Evolutionary conservation across 2,113 vertebrate species (phyloP).

Genomic region (Callipepla californica): DNA sequence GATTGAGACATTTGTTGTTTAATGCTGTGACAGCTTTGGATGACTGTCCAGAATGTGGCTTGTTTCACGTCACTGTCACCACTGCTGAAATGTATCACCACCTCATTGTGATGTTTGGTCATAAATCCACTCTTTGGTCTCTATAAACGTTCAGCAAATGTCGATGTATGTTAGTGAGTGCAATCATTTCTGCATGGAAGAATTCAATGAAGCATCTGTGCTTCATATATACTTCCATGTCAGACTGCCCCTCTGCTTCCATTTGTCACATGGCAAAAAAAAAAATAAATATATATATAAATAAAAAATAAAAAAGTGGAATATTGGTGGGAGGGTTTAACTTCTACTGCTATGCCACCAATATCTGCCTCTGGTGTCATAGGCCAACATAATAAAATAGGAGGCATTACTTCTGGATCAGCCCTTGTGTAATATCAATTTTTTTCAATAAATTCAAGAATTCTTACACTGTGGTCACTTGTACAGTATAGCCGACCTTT

Average conservation of each 20-base stretch:
- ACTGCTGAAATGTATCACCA: not conserved
- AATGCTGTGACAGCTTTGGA: not conserved
- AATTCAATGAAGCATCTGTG: not conserved
- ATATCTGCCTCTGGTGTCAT: not conserved
- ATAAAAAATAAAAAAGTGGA: too few species aligned
- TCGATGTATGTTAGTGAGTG: not conserved
- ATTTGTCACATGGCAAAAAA: too few species aligned
- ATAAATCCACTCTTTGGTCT: not conserved
- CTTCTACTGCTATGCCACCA: too few species aligned
- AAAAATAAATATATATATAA: too few species aligned
- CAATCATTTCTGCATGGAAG: not conserved
- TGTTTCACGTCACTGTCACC: not conserved
- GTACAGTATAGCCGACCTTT: slow-evolving; percentile 44
- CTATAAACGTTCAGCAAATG: not conserved
- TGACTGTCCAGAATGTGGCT: not conserved
- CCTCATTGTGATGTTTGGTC: not conserved
- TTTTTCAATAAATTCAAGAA: slow-evolving; percentile 25
- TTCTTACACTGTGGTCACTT: not conserved
- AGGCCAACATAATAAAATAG: not conserved
- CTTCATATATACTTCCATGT: not conserved
- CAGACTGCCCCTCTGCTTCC: too few species aligned
- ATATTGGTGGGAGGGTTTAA: too few species aligned
- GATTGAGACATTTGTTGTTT: not conserved
- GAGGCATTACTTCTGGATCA: not conserved
- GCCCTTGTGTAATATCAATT: not conserved